Evolutionary conservation across 2,797 vertebrate genomes (phyloP), one percentile per base, ranked within the genome.

Genomic region (Limosa lapponica): DNA sequence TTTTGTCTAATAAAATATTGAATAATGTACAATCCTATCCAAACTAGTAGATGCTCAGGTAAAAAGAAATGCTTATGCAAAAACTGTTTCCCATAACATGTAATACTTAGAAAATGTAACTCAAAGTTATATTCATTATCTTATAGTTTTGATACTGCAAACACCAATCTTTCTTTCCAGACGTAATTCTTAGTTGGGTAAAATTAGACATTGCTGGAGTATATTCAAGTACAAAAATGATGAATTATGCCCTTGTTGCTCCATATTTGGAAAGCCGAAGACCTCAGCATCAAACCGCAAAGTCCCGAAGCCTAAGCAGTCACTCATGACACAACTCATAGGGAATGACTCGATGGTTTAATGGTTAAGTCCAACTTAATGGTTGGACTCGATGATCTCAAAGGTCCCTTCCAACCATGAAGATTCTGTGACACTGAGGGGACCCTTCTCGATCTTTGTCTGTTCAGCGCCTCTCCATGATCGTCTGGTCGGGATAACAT

Each of bases 271-370:
- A 89, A 90, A 75, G 41, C 10, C 2, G 1, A 84, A 86, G 17
- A 44, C 11, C 57, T 79, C 28, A 65, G 58, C 30, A 69, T 54
- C 10, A 78, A 86, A 82, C 55, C 3, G 1, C 58, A 34, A 3
- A 80, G 55, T 37, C 41, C 55, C 34, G 34, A 84, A 69, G 23
- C 22, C 25, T 89, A 55, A 86, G 66, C 17, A 30, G 11, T 12
- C 46, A 69, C 36, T 32, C 28, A 62, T 0, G 1, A 69, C 36
- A 54, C 0, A 0, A 34, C 2, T 2, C 22, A 52, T 2, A 52
- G 41, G 11, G 64, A 85, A 67, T 43, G 16, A n/a, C n/a, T n/a
- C n/a, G n/a, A n/a, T n/a, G n/a, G n/a, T n/a, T n/a, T n/a, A n/a
- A n/a, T n/a, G n/a, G n/a, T n/a, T n/a, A n/a, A n/a, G n/a, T n/a